Base-by-base conservation (phyloP, 1,140 invertebrate genomes). In the Drosophila ohnishii region DNA sequence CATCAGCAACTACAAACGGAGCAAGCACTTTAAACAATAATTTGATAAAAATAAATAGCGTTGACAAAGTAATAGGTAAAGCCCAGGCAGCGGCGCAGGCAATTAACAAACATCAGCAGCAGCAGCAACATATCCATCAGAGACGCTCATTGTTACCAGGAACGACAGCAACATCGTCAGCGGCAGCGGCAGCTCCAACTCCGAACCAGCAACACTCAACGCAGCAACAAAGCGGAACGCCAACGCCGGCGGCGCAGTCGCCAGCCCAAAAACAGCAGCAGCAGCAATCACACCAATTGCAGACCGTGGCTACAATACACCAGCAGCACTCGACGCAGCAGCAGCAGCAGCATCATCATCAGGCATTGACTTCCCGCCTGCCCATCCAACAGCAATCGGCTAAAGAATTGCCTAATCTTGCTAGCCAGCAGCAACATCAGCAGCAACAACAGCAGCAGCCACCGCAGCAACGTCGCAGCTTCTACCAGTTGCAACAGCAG, bases 281-380 rank as follows among this genome's bases (percentile, higher is more conserved):
- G 63, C 66, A 70, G 25, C 82, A 80, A 67, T 76, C 87, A 64
- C 81, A 91, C 78, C 90, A 91, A 73, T 73, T 91, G 50, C 90
- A 91, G 78, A 91, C 90, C 34, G 82, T 91, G 57, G 90, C 90
- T 48, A 91, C 90, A 74, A 89, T 91, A 76, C 90, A 91, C 73
- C 90, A 91, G 70, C 84, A 78, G 59, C 90, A 91, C 76, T 78
- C 80, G 39, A 65, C 78, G 66, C 86, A 88, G 48, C 80, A 83
- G 66, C 74, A 19, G 19, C 71, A 76, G 47, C 74, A 69, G 34
- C 74, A 71, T 60, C 72, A 70, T 56, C 75, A 78, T 19, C 63
- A 69, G 53, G 45, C 70, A 66, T 39, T 72, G 59, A 62, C 60
- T 64, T 75, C 72, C 56, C 78, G 71, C 25, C 60, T 82, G 37